Percentiles rank a stretch among this genome's conserved stretches.
Conservation (phyloP, 2,113 vertebrate species). For the Copsychus sechellarum region DNA sequence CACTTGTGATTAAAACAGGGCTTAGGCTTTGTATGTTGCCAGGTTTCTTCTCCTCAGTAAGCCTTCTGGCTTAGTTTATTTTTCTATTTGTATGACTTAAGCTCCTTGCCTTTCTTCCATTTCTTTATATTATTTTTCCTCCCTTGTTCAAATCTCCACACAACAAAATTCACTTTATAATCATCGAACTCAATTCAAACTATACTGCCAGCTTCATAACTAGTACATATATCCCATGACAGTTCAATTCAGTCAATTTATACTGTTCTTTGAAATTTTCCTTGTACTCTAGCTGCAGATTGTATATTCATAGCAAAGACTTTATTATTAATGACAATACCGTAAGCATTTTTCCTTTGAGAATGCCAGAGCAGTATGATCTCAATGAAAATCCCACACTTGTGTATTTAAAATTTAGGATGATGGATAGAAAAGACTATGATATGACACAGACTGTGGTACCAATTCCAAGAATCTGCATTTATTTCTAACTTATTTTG, state of each 20-base stretch:
- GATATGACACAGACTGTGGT: background rate
- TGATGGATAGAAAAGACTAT: background rate
- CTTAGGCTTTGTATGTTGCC: background rate
- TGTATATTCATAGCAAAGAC: background rate
- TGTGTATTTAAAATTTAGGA: background rate
- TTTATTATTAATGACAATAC: background rate
- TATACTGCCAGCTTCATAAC: background rate
- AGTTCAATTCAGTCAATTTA: background rate
- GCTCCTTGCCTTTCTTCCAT: background rate
- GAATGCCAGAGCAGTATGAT: background rate
- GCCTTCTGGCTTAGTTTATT: background rate
- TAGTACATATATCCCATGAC: background rate
- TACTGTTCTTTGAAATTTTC: background rate
- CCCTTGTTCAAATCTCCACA: background rate
- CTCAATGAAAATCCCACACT: background rate
- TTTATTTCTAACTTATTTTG: background rate
- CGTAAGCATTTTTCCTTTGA: background rate
- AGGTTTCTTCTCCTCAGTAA: background rate
- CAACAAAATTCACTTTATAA: background rate
- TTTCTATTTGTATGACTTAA: background rate
- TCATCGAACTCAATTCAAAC: background rate
- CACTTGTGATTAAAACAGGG: background rate
- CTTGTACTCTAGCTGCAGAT: background rate
- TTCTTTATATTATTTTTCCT: background rate
- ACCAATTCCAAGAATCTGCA: background rate